These are phyloP conservation scores for Lithophane ornitopus DNA, from an alignment of 2,888 invertebrate genomes.

Conservation along the genomic window DNA sequence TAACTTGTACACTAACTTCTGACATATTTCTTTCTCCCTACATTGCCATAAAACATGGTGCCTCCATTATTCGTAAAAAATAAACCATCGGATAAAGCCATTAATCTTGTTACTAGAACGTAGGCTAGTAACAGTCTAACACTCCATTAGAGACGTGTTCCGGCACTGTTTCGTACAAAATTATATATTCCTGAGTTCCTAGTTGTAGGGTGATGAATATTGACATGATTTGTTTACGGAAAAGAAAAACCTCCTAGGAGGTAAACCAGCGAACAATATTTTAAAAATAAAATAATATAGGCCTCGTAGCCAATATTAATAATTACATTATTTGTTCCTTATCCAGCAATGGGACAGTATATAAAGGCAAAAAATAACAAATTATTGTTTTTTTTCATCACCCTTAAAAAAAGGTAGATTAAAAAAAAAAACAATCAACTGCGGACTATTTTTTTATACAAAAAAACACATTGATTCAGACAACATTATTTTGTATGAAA, in stretches of 20 bases:
- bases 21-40: slow-evolving; percentile 4
- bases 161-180: slow-evolving; percentile 18
- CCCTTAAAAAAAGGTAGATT: not conserved
- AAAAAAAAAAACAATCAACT: not conserved
- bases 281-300: no score
- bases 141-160: slow-evolving; percentile 36
- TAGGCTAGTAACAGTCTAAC: slow-evolving; percentile 30
- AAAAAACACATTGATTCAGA: not conserved
- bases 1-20: not conserved
- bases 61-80: slow-evolving; percentile 45
- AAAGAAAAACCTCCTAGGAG: not conserved
- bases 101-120: slow-evolving; percentile 57
- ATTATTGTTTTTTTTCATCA: not conserved
- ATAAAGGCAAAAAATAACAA: not conserved
- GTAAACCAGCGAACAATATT: not conserved
- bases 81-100: slow-evolving; percentile 43
- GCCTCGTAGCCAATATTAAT: no score
- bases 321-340: not conserved
- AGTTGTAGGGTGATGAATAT: not conserved
- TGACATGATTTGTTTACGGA: not conserved
- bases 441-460: not conserved
- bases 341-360: not conserved
- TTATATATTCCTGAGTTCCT: not conserved
- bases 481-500: not conserved
- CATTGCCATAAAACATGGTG: slow-evolving; percentile 27